A percentile compares a stretch with the other conserved stretches of the same genome.
phyloP scores from a whole-genome alignment of 2,888 invertebrate species.

The Erebia palarica region DNA sequence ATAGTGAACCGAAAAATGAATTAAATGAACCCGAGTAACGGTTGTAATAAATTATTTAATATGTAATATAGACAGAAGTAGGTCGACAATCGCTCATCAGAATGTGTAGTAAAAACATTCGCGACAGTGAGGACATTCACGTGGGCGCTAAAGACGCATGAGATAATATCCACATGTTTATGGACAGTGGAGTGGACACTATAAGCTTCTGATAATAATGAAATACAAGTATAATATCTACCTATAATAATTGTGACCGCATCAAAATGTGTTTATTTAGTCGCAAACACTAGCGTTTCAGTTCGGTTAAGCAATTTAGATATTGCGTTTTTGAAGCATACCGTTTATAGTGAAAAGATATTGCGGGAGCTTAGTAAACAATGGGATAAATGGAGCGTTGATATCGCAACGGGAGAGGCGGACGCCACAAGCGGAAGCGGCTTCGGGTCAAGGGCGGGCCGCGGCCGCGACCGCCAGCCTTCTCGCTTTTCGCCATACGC shows the following conservation, averaged over 20 bases:
- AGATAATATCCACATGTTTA: constrained; percentile 46
- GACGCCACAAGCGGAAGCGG: constrained; percentile 51
- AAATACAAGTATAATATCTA: neutral
- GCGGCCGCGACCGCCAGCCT: constrained; percentile 51
- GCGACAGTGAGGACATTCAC: constrained; percentile 62
- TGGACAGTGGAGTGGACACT: constrained; percentile 10
- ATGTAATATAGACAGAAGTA: constrained; percentile 37
- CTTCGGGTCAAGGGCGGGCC: constrained; percentile 65
- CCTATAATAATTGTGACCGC: neutral
- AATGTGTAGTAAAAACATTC: constrained; percentile 58
- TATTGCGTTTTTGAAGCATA: neutral
- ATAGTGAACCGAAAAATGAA: neutral
- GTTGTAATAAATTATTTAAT: constrained; percentile 20
- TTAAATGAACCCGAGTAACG: neutral
- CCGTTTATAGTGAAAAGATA: constrained; percentile 19
- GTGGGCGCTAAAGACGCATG: constrained; percentile 50
- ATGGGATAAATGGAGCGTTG: constrained; percentile 46
- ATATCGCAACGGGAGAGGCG: constrained; percentile 50
- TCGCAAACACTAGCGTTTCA: neutral
- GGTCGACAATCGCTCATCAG: constrained; percentile 51
- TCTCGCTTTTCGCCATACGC: constrained; percentile 38
- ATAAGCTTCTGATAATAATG: constrained; percentile 3
- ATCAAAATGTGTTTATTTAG: neutral
- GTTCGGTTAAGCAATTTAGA: neutral
- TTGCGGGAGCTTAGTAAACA: constrained; percentile 33